phyloP scores from a whole-genome alignment of 1,140 invertebrate species.

The Hyles euphorbiae region DNA sequence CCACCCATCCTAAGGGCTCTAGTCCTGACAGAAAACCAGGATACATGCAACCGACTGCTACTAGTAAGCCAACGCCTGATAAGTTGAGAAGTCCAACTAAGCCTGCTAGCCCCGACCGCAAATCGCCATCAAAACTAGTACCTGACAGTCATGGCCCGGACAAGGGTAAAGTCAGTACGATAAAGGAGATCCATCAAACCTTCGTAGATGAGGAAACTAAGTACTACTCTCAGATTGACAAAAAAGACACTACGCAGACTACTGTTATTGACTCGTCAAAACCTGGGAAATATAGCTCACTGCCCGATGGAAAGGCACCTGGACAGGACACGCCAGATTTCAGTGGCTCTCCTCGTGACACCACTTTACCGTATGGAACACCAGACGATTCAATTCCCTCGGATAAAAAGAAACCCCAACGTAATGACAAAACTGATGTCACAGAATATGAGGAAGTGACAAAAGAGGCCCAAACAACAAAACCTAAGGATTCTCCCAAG shows the following conservation, averaged over 20 bases:
- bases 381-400: too few relatives aligned
- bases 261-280: neutral
- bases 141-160: conserved; percentile 15
- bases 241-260: conserved; percentile 13
- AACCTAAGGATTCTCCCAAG: conserved; percentile 7
- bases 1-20: neutral
- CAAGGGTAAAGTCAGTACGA: conserved; percentile 19
- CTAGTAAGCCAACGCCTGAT: conserved; percentile 20
- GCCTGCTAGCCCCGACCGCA: conserved; percentile 22
- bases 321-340: too few relatives aligned
- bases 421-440: too few relatives aligned
- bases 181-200: conserved; percentile 47
- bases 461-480: neutral
- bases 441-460: too few relatives aligned
- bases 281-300: neutral
- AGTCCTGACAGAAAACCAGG: conserved; percentile 26
- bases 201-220: conserved; percentile 64
- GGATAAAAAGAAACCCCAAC: too few relatives aligned
- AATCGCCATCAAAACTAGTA: conserved; percentile 8
- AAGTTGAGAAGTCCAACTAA: conserved; percentile 14
- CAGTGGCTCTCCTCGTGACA: too few relatives aligned
- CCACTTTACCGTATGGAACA: too few relatives aligned
- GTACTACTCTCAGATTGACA: conserved; percentile 35
- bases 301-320: too few relatives aligned
- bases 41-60: conserved; percentile 47